A percentile compares a stretch with the other conserved stretches of the same genome.
phyloP scores from a whole-genome alignment of 2,888 invertebrate genomes.

The Atethmia centrago region DNA sequence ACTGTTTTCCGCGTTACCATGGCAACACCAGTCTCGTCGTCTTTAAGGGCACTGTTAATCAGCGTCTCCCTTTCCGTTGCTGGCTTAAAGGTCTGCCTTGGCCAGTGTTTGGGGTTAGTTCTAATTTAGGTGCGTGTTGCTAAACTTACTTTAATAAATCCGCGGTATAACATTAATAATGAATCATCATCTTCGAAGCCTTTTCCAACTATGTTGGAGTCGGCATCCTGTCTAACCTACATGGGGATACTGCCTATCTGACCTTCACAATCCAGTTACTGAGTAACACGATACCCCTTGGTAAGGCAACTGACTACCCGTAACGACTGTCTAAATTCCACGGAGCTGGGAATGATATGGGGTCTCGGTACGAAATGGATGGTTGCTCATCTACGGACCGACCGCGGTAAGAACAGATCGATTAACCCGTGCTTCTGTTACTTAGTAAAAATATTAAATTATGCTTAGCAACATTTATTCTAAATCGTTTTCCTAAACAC shows the following conservation, averaged over 20 bases:
- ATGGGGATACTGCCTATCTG: not conserved
- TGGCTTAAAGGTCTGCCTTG: conserved; percentile 80
- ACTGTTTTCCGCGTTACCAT: conserved; percentile 17
- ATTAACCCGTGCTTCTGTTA: not conserved
- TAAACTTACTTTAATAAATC: conserved; percentile 3
- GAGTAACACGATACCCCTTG: not conserved
- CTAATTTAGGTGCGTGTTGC: conserved; percentile 21
- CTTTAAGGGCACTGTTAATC: conserved; percentile 37
- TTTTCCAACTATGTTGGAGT: not conserved
- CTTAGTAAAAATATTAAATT: not conserved
- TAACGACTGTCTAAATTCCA: not conserved
- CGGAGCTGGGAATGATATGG: not conserved
- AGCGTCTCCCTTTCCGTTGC: conserved; percentile 66
- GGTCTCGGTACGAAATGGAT: not conserved
- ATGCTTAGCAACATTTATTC: conserved; percentile 13
- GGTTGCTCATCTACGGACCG: not conserved
- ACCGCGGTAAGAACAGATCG: not conserved
- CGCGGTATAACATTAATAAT: too few relatives aligned
- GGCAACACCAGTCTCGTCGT: conserved; percentile 23
- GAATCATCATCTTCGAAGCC: not conserved
- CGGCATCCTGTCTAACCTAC: too few relatives aligned
- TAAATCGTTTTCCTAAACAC: conserved; percentile 65
- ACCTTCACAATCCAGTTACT: not conserved
- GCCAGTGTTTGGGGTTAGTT: conserved; percentile 80
- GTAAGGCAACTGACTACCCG: not conserved